Base-by-base conservation (phyloP, 2,797 vertebrate species). In the Carapus acus region DNA sequence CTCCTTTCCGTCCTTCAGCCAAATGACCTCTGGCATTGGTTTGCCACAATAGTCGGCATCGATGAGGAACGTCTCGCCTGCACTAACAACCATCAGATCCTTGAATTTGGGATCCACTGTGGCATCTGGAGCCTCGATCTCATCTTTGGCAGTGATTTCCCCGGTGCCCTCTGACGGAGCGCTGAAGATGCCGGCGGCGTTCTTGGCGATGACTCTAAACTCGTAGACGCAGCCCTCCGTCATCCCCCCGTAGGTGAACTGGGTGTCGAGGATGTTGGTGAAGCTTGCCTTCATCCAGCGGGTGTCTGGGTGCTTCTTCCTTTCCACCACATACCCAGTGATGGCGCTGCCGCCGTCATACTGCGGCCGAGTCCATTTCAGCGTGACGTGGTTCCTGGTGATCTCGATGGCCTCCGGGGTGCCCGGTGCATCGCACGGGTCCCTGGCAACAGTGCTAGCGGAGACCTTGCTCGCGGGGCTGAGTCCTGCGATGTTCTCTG, bases 251-350 rank as follows among this genome's bases (percentile, higher is more conserved):
- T 91, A 75, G 49, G 90, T 93, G 72, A 92, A 97, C 76, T 96
- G 92, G 58, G 92, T 94, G 52, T 94, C 91, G 69, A 92, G 83
- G 12, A 99, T 88, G 55, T 95, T 98, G 49, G 94, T 92, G 71
- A 96, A 98, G 77, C 92, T 98, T 68, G 94, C 94, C 85, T 97
- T 98, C 92, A 97, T 94, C 96, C 96, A 98, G 12, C 93, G 94
- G 51, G 87, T 93, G 31, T 98, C 96, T 76, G 96, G 96, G 18
- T 94, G 84, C 67, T 96, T 94, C 80, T 86, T 95, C 80, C 91
- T 94, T 79, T 99, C 96, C 56, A 98, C 83, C 47, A 91, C 59
- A 76, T 98, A 98, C 48, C 96, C 95, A 68, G 94, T 99, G 68
- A 99, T 93, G 75, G 81, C 84, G 82, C 93, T 96, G 49, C 96